Conservation (phyloP, 2,113 vertebrate genomes). For the Tupaia tana region DNA sequence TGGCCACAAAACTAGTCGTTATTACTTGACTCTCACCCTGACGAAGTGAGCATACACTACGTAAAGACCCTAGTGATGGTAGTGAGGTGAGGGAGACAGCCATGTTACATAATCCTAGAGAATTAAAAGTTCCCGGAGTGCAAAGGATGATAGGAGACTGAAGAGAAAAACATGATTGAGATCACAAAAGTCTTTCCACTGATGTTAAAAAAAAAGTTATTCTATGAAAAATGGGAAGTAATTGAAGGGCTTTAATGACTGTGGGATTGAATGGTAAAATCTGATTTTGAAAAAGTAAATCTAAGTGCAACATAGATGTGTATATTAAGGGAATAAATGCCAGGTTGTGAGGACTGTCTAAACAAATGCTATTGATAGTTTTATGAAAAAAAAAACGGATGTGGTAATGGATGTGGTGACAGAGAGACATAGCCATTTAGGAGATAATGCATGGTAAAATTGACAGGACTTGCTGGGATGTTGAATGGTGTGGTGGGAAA, state of each 20-base stretch:
- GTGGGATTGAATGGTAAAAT: neutral
- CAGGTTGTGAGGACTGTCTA: neutral
- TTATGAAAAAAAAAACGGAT: neutral
- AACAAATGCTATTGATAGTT: neutral
- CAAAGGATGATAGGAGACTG: neutral
- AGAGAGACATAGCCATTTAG: neutral
- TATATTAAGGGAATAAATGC: neutral
- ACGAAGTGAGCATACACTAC: neutral
- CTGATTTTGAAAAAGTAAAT: conserved; percentile 3
- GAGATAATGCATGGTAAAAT: neutral
- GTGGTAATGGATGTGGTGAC: neutral
- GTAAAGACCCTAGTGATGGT: neutral
- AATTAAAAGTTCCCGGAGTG: neutral
- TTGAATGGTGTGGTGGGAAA: neutral
- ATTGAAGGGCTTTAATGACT: neutral
- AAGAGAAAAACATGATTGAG: neutral
- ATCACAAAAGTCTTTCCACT: neutral
- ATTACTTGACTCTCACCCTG: neutral
- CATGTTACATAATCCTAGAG: neutral
- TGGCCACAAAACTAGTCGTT: neutral
- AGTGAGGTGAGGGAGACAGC: neutral
- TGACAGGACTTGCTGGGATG: neutral
- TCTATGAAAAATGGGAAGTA: neutral
- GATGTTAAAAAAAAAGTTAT: neutral
- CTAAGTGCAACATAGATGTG: neutral